A percentile compares a stretch with the other conserved stretches of the same genome.
phyloP scores from a whole-genome alignment of 2,888 invertebrate species.

The Carabus problematicus region DNA sequence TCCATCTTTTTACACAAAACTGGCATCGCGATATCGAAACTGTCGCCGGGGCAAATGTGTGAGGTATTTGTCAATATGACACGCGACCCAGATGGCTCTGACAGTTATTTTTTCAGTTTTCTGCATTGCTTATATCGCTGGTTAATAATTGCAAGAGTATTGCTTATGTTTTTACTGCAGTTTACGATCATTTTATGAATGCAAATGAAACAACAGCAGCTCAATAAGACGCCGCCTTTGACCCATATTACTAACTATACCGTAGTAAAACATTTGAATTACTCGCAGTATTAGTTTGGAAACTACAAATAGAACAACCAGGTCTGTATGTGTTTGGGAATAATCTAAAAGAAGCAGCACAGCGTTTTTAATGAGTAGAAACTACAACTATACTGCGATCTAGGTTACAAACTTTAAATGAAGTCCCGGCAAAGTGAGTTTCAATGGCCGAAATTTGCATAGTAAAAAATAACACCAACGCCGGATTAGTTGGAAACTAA shows the following conservation, averaged over 20 bases:
- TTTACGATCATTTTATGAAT: conserved; percentile 32
- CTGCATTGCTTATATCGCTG: background rate
- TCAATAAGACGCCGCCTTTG: background rate
- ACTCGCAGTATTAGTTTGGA: conserved; percentile 26
- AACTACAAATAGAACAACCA: conserved; percentile 16
- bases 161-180: conserved; percentile 24
- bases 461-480: conserved; percentile 11
- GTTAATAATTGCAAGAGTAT: conserved; percentile 28
- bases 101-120: background rate
- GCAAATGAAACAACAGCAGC: conserved; percentile 19
- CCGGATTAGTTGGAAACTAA: background rate
- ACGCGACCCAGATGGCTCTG: background rate
- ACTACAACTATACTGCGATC: conserved; percentile 8
- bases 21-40: conserved; percentile 19
- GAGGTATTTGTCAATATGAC: conserved; percentile 38
- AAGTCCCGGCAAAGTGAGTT: conserved; percentile 13
- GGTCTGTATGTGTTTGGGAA: conserved; percentile 19
- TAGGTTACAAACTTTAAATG: conserved; percentile 34
- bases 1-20: conserved; percentile 18
- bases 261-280: conserved; percentile 34
- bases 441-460: conserved; percentile 8
- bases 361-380: background rate
- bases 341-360: conserved; percentile 17
- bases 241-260: conserved; percentile 12
- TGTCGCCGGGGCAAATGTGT: conserved; percentile 23